Base-by-base conservation (phyloP, 2,888 invertebrate genomes). In the Lochmaea crataegi region DNA sequence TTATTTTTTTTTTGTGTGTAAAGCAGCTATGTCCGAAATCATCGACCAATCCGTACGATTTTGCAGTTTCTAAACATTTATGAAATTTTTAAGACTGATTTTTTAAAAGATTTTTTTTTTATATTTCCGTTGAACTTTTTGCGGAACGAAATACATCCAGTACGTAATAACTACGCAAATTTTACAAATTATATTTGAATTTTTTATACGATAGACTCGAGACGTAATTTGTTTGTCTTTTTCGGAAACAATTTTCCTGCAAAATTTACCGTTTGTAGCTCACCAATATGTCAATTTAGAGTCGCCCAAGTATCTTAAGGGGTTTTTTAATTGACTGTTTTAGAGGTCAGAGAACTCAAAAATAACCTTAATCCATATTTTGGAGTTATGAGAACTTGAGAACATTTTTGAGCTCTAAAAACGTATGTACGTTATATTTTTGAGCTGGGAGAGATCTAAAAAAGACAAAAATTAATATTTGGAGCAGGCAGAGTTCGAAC, bases 81-180 rank as follows among this genome's bases (percentile, higher is more conserved):
- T 60, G 56, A 56, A 65, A 71, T 68, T 68, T n/a, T 75, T 73
- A 77, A 80, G 80, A 80, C 80, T 80, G 80, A 80, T 77, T 79
- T 79, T 76, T 70, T 73, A 61, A 74, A 77, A 67, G 71, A 75
- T 68, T 65, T 75, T 77, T 77, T n/a, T 76, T 78, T 79, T 45
- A 65, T 22, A 22, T 2, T 22, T 69, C 56, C 41, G 69, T 64
- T 69, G 45, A 56, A 51, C 56, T 63, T 63, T 69, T 69, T 69
- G 42, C 56, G 11, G 41, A 67, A 41, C 57, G 18, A 22, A 67
- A 48, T 51, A 18, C 38, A 63, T 53, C 38, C 53, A 63, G 41
- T 41, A n/a, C 32, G 32, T 38, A 38, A 7, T 7, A 9, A 38
- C 32, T 38, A 56, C 14, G 58, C 38, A 38, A 70, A 70, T 56